phyloP scores from a whole-genome alignment of 2,888 invertebrate genomes.

The Subacronicta megacephala region DNA sequence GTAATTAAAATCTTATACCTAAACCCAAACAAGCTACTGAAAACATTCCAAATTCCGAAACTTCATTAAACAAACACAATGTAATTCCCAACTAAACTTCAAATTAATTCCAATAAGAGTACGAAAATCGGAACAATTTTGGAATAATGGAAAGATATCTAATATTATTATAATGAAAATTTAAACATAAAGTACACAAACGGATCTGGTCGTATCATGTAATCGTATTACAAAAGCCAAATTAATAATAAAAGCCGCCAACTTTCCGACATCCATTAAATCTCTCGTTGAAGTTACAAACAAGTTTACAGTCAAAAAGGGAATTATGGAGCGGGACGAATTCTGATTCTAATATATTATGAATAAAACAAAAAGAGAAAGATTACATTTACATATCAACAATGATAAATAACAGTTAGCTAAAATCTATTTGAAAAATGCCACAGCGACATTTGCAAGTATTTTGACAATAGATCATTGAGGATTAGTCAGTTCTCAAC shows the following conservation, averaged over 20 bases:
- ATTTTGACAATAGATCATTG: slow-evolving; percentile 21
- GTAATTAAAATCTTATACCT: neutral
- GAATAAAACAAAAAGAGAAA: slow-evolving; percentile 29
- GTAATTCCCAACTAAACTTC: slow-evolving; percentile 39
- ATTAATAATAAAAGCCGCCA: slow-evolving; percentile 68
- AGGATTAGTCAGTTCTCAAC: slow-evolving; percentile 9
- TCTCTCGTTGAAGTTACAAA: slow-evolving; percentile 53
- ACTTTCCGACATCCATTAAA: slow-evolving; percentile 65
- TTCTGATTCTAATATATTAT: slow-evolving; percentile 46
- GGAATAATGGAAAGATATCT: slow-evolving; percentile 52
- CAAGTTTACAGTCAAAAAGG: slow-evolving; percentile 54
- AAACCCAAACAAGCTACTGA: slow-evolving; percentile 30
- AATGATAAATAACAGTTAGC: slow-evolving; percentile 1
- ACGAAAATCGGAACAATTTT: slow-evolving; percentile 55
- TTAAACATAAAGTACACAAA: slow-evolving; percentile 63
- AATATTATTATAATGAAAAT: slow-evolving; percentile 60
- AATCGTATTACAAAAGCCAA: slow-evolving; percentile 70
- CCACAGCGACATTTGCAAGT: slow-evolving; percentile 11
- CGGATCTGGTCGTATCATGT: slow-evolving; percentile 61
- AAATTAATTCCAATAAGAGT: slow-evolving; percentile 54
- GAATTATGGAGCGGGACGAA: slow-evolving; percentile 56
- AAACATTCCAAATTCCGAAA: slow-evolving; percentile 41
- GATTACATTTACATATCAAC: neutral
- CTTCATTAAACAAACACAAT: slow-evolving; percentile 47
- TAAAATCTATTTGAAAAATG: slow-evolving; percentile 5